Evolutionary conservation across 2,113 vertebrate genomes (phyloP), one percentile per base, ranked within the genome.

Genomic region (human (Homo sapiens)): DNA sequence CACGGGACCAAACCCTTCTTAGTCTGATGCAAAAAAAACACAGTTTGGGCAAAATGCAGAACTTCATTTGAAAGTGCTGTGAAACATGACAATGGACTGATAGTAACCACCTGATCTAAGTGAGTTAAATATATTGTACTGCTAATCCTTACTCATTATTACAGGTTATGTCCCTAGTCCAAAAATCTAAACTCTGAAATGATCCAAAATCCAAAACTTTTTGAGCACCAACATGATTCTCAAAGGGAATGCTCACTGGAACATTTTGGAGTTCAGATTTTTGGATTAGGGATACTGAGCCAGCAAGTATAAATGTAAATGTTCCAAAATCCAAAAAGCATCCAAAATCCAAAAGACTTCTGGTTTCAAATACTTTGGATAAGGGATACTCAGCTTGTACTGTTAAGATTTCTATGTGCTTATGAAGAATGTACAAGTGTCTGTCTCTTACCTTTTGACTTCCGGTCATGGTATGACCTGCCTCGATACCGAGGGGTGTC

Each of bases 391-490:
- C 27, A 32, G 8, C 27, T 16, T 78, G 43, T 48, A 13, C 23
- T 59, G 5, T 30, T 40, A 93, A 73, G 30, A 40, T 10, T 45
- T 25, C 22, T 70, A 20, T 25, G 13, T 64, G 32, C 22, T 87
- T 45, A 48, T 14, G 18, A 68, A 93, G 45, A 61, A 81, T 8
- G 2, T 0, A 2, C 4, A n/a, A 1, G 14, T 2, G 38, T 48
- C 13, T 8, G 30, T 90, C 91, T 96, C 98, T 98, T 99, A 99
- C 99, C 99, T 99, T 99, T 99, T 59, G 99, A 99, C 72, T 99
- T 99, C 82, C 99, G 99, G 97, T 99, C 99, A 20, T 99, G 99
- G 97, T 99, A 99, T n/a, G 99, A 99, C 64, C 99, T 98, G 90
- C 99, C 99, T 95, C 99, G 98, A 95, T 99, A 99, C 86, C 99